Percentiles rank a stretch among this genome's conserved stretches.
phyloP scores from a whole-genome alignment of 2,113 vertebrate genomes.

The Candoia aspera region DNA sequence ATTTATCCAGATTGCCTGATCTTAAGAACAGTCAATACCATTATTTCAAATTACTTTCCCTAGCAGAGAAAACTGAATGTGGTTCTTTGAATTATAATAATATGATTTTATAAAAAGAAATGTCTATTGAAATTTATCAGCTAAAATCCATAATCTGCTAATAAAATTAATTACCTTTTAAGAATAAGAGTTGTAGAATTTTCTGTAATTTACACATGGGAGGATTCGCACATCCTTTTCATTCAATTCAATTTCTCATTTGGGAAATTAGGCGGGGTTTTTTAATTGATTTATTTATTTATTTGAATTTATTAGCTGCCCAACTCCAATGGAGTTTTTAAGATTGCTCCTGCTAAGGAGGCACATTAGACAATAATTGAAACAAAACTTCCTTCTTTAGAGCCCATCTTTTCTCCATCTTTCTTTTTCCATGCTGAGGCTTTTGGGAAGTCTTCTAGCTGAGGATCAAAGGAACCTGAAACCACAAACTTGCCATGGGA shows the following conservation, averaged over 20 bases:
- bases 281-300: background rate
- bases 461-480: background rate
- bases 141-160: background rate
- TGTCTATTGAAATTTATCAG: background rate
- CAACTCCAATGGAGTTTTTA: background rate
- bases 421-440: background rate
- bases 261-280: background rate
- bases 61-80: background rate
- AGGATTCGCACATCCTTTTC: background rate
- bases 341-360: background rate
- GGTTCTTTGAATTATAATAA: background rate
- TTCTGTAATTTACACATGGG: background rate
- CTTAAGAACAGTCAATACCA: constrained; percentile 2
- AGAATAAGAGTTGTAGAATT: background rate
- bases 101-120: constrained; percentile 3
- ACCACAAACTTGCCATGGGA: background rate
- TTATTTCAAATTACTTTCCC: background rate
- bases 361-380: background rate
- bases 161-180: background rate
- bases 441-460: background rate
- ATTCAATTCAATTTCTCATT: background rate
- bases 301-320: background rate
- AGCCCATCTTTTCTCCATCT: too few relatives aligned
- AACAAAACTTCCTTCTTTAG: background rate
- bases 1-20: background rate